Percentiles rank a stretch among this genome's conserved stretches.
Conservation (phyloP, 2,113 vertebrate species). For the Macrotus californicus region DNA sequence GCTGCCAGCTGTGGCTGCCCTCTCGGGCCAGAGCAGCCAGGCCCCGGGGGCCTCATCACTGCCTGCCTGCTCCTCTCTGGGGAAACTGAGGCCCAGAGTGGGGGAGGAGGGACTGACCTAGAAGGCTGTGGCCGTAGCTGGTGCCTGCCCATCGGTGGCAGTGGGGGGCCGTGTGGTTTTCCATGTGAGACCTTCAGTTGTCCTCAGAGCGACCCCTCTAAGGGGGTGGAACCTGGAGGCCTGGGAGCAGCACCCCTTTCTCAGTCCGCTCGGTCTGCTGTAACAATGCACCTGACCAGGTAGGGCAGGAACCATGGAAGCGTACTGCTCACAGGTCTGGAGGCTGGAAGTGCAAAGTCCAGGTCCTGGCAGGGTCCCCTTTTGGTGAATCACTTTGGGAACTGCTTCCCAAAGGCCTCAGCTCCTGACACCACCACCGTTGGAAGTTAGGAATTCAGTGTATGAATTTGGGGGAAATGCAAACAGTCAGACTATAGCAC, state of each 20-base stretch:
- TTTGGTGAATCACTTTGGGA: too few species aligned
- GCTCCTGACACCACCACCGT: not conserved
- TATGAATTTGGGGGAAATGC: not conserved
- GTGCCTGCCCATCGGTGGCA: fast-evolving
- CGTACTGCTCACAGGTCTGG: not conserved
- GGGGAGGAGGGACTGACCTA: not conserved
- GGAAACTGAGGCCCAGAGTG: not conserved
- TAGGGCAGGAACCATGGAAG: too few species aligned
- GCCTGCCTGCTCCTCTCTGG: not conserved
- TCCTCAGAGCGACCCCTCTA: not conserved
- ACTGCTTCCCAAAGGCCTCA: not conserved
- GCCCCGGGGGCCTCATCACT: fast-evolving
- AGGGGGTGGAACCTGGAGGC: not conserved
- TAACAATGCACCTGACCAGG: not conserved
- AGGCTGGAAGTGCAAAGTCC: too few species aligned
- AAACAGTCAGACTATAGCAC: not conserved
- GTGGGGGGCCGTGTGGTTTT: not conserved
- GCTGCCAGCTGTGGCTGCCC: not conserved
- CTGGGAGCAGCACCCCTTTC: not conserved
- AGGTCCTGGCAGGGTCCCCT: fast-evolving
- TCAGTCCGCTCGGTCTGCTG: fast-evolving
- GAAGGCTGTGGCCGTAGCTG: not conserved
- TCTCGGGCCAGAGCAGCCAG: not conserved
- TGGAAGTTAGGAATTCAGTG: not conserved
- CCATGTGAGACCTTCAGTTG: not conserved